Base-by-base conservation (phyloP, 2,888 invertebrate species). In the Amphipoea lucens region DNA sequence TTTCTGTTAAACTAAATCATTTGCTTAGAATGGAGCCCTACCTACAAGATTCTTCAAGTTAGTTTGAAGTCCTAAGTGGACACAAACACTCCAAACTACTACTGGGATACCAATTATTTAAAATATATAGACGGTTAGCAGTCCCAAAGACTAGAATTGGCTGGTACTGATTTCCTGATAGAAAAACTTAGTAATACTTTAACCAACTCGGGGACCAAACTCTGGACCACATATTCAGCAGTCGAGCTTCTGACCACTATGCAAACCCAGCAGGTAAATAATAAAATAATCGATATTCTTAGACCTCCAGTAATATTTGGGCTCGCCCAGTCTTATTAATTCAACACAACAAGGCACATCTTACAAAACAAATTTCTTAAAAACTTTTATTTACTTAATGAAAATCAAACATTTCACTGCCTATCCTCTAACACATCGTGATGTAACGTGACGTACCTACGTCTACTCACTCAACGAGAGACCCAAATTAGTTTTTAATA, bases 401-500 rank as follows among this genome's bases (percentile, higher is more conserved):
- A 74, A 74, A 54, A 60, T 74, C 68, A 86, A 83, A 83, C 57
- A 84, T 66, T 78, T 74, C 69, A 36, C 78, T 42, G 70, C 40
- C 67, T 20, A 68, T 67, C 51, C 20, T 60, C 51, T 63, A 54
- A 63, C n/a, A 70, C 57, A 20, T n/a, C 40, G 66, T 87, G 78
- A 81, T 51, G 81, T 84, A 81, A 83, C 67, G n/a, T 69, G 74
- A 69, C 57, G 68, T 48, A 70, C 62, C 51, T 36, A n/a, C 45
- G 45, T 40, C n/a, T 23, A 7, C 17, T 66, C 42, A 74, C 62
- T 5, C 72, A 82, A 67, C 71, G 70, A 71, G 72, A 74, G 20
- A 81, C 63, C 63, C 74, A 82, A 85, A 88, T 87, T 85, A 65
- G 72, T 69, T 82, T 83, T 76, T 85, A 83, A 88, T 82, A 82